phyloP scores from a whole-genome alignment of 2,888 invertebrate species.

The Helobdella robusta region DNA sequence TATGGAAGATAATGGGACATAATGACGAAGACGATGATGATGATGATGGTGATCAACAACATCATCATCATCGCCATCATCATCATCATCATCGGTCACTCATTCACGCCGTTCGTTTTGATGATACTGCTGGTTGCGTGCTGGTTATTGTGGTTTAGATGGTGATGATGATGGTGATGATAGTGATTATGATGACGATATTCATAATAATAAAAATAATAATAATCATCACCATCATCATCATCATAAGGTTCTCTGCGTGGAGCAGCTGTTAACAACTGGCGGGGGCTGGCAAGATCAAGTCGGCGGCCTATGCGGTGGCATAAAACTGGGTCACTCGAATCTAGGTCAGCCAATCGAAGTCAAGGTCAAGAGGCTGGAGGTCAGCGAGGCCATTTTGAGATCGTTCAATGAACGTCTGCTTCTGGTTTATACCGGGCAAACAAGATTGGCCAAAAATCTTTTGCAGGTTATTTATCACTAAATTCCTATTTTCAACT shows the following conservation, averaged over 20 bases:
- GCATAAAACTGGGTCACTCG: slow-evolving; percentile 49
- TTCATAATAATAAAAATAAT: too few species aligned
- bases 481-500: background rate
- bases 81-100: slow-evolving; percentile 45
- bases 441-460: slow-evolving; percentile 54
- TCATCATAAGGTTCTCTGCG: slow-evolving; percentile 52
- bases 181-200: too few species aligned
- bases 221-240: background rate
- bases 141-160: background rate
- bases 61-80: too few species aligned
- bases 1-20: slow-evolving; percentile 49
- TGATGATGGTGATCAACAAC: too few species aligned
- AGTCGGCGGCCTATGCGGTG: slow-evolving; percentile 52
- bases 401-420: slow-evolving; percentile 48
- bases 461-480: slow-evolving; percentile 49
- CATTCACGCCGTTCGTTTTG: slow-evolving; percentile 48
- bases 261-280: slow-evolving; percentile 54
- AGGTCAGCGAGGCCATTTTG: slow-evolving; percentile 38
- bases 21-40: too few species aligned
- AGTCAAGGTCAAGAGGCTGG: slow-evolving; percentile 42
- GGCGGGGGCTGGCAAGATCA: slow-evolving; percentile 58
- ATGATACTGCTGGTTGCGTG: background rate
- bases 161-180: background rate
- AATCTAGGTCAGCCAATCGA: slow-evolving; percentile 43
- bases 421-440: slow-evolving; percentile 54